Base-by-base conservation (phyloP, 2,797 vertebrate species). In the Rhinatrema bivittatum region DNA sequence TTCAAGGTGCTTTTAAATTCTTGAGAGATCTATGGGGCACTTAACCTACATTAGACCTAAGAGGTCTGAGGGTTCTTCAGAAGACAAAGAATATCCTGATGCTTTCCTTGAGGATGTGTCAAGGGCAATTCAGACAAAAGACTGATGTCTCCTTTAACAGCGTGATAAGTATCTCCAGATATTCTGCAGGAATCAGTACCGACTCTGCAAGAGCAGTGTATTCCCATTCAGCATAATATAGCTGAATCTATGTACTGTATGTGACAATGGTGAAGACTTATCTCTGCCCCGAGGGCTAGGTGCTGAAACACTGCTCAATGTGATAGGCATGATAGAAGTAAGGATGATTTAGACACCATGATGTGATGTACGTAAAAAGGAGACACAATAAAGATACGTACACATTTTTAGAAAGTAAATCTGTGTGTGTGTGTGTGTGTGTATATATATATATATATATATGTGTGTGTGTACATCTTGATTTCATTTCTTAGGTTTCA, bases 81-180 rank as follows among this genome's bases (percentile, higher is more conserved):
- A 74, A 82, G 79, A 88, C 83, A 89, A 87, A 88, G 76, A 69
- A 80, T 86, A 84, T 84, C 70, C 69, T 56, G 65, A 71, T 83
- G 60, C 66, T 67, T 82, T 81, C 74, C 65, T 86, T 76, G 72
- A 84, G 81, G 66, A 84, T 75, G 70, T 86, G 82, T 87, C 83
- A 85, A 87, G 87, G 85, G 85, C 81, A 82, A 79, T 73, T 65
- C 81, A 81, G 81, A 88, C 83, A 88, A 87, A 87, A 87, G 85
- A 85, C 63, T 66, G 78, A 87, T 81, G 81, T 86, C 79, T 90
- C 77, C 81, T 86, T 86, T 85, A 84, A 72, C 71, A 68, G 63
- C 46, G 55, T 69, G 85, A 88, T 89, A 84, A 85, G 75, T 76
- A 88, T 88, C 83, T 84, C 65, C 70, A 71, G 67, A 69, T 75